phyloP scores from a whole-genome alignment of 2,113 vertebrate species.

The Xiphophorus maculatus region DNA sequence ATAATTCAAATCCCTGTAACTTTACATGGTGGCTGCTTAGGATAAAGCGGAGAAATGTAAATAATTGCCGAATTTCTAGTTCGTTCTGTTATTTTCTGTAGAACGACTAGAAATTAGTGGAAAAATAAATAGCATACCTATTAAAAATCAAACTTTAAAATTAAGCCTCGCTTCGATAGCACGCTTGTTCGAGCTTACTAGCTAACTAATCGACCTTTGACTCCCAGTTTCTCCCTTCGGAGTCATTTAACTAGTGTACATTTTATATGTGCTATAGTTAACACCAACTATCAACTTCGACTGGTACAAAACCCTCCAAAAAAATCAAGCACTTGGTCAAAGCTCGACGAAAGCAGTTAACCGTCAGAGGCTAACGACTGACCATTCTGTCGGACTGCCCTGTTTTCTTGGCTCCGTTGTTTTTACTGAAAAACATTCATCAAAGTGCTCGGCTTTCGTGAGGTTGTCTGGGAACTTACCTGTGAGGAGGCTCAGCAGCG shows the following conservation, averaged over 20 bases:
- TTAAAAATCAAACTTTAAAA: no score
- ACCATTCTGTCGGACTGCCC: neutral
- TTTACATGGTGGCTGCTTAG: neutral
- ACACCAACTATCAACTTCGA: neutral
- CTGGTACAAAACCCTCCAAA: neutral
- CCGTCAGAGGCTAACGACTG: conserved; percentile 6
- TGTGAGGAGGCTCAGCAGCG: conserved; percentile 42
- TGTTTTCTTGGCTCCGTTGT: neutral
- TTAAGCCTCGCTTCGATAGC: neutral
- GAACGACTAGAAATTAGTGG: no score
- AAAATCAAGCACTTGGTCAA: neutral
- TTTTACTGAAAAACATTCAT: neutral
- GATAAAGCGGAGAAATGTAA: neutral
- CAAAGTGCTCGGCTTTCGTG: conserved; percentile 30
- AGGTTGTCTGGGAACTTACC: conserved; percentile 62
- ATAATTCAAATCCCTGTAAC: neutral
- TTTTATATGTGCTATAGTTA: neutral
- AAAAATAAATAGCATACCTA: no score
- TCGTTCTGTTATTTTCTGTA: neutral
- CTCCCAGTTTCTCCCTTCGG: conserved; percentile 9
- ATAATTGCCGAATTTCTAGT: neutral
- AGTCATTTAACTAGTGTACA: neutral
- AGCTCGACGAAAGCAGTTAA: neutral
- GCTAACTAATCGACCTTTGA: conserved; percentile 37
- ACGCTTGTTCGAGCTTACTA: neutral